These are phyloP conservation scores for Microtus richardsoni DNA, from an alignment of 2,113 vertebrate genomes.

Conservation along the genomic window DNA sequence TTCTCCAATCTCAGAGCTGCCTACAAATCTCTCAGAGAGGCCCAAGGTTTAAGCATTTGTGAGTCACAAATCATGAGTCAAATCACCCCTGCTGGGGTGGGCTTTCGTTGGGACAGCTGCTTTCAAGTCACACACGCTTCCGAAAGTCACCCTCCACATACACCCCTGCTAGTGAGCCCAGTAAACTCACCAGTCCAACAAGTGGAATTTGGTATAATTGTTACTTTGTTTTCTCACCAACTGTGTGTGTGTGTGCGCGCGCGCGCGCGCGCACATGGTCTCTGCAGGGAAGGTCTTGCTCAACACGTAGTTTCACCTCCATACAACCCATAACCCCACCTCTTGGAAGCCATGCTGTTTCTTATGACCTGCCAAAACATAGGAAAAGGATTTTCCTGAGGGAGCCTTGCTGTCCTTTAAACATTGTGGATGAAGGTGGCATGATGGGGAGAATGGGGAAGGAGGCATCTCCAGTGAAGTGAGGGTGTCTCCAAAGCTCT, in stretches of 20 bases:
- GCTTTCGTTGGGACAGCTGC: background rate
- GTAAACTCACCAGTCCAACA: background rate
- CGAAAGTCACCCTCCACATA: background rate
- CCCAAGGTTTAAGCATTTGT: background rate
- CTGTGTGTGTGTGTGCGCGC: background rate
- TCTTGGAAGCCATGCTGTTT: background rate
- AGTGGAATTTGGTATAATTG: background rate
- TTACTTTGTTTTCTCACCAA: background rate
- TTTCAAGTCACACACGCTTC: background rate
- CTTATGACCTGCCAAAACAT: background rate
- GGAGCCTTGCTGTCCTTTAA: background rate
- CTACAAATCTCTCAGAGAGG: background rate
- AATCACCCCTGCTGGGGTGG: background rate
- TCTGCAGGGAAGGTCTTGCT: background rate
- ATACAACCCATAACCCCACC: background rate
- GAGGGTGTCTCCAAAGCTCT: background rate
- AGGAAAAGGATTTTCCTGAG: background rate
- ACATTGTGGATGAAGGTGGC: fast-evolving
- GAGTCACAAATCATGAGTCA: background rate
- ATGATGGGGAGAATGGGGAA: fast-evolving
- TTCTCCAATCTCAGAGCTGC: background rate
- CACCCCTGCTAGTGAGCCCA: background rate
- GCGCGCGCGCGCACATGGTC: background rate
- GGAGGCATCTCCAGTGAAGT: background rate
- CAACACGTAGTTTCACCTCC: background rate